Conservation (phyloP, 53 echinoderm and acorn worm genomes). For the Mesocentrotus franciscanus region DNA sequence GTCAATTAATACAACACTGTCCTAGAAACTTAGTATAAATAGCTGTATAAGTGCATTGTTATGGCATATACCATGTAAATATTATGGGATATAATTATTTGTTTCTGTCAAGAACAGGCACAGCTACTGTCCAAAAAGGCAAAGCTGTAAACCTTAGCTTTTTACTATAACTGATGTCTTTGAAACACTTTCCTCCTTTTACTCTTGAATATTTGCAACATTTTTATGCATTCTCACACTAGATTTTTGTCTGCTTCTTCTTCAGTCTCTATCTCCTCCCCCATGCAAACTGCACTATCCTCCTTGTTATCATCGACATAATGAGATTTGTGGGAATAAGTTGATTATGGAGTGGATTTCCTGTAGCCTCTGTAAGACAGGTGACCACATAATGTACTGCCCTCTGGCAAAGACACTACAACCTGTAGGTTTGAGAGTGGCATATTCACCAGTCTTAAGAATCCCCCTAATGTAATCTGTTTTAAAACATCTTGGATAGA, state of each 20-base stretch:
- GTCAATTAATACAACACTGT: neutral
- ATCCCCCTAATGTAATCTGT: neutral
- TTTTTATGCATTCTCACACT: neutral
- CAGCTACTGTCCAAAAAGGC: neutral
- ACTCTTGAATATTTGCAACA: neutral
- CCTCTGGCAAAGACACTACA: slow-evolving; percentile 26
- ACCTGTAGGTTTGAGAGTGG: neutral
- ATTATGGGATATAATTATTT: neutral
- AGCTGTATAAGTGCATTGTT: neutral
- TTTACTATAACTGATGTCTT: neutral
- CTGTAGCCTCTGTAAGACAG: slow-evolving; percentile 39
- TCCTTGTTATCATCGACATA: slow-evolving; percentile 20
- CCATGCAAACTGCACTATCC: neutral
- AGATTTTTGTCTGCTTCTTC: neutral
- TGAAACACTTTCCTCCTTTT: neutral
- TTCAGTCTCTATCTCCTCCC: neutral
- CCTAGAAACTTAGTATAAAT: slow-evolving; percentile 28
- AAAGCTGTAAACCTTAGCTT: neutral
- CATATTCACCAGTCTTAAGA: neutral
- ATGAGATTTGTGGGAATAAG: slow-evolving; percentile 54
- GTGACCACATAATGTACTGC: slow-evolving; percentile 32
- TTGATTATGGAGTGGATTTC: slow-evolving; percentile 55
- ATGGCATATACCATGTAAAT: neutral
- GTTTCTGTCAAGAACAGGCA: neutral
- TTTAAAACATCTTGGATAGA: neutral